Base-by-base conservation (phyloP, 1,140 invertebrate genomes). In the Ips nitidus region DNA sequence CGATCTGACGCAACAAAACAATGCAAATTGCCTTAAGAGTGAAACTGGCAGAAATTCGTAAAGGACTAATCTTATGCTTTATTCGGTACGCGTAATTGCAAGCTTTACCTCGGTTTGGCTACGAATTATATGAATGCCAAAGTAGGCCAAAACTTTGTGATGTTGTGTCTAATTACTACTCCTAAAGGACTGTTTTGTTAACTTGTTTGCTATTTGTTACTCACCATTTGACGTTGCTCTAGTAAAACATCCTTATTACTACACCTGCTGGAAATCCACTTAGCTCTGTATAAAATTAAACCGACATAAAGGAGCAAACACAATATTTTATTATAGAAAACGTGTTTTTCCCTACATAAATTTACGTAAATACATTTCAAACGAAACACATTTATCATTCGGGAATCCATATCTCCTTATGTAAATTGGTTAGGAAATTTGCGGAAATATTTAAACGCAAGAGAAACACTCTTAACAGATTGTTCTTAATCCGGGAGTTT, bases 11-110 rank as follows among this genome's bases (percentile, higher is more conserved):
- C 41, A 66, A 58, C 64, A 66, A 66, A 66, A 66, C 55, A 66
- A 66, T 66, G 64, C 56, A 66, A 66, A 66, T 66, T 66, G 55
- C 64, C 45, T 47, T 57, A 66, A 66, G 64, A 66, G 64, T 58
- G 43, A 66, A 66, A 45, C 53, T 47, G 64, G 64, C 64, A 58
- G 64, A 58, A 52, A 66, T 66, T 66, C 64, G 53, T 66, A 66
- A 58, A 58, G 64, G 64, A 45, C 64, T 66, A 66, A 66, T 66
- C 64, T 66, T 58, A 47, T 47, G 55, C 55, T 55, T 58, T 66
- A 66, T 66, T 58, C 64, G 36, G 64, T 47, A 66, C 55, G 64
- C 53, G 64, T 66, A 66, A 66, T 66, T 66, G 64, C 55, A 57
- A 50, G 64, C 64, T 66, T 66, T 66, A 58, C 64, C 64, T 66